Evolutionary conservation across 2,888 invertebrate genomes (phyloP), one percentile per base, ranked within the genome.

Genomic region (Seira musarum): DNA sequence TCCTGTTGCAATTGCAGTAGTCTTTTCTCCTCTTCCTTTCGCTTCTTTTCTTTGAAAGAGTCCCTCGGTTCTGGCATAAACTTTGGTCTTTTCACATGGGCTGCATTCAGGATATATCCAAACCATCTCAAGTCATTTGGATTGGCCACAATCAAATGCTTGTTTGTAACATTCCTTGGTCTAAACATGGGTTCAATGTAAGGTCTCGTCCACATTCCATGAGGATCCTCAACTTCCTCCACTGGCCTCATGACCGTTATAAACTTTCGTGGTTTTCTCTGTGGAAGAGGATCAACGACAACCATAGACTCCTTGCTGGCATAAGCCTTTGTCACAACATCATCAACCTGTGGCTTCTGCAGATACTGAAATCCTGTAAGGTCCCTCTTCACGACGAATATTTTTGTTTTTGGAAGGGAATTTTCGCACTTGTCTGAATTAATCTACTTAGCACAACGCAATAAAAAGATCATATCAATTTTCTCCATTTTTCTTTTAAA

Each of bases 151-250:
- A 66, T 53, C 21, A 85, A 65, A 24, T 84, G 71, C 53, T 85
- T 84, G 57, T 81, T 84, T 5, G 82, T 81, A 2, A 83, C 46
- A 24, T 40, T 19, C 15, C 68, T 22, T 13, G 84, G 84, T 75
- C 85, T 72, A 65, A 84, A 84, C 30, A 82, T 71, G n/a, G 85
- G 84, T 69, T 85, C 85, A 30, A 84, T 71, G 40, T 85, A 84
- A 1, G 60, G 49, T n/a, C 65, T 77, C 13, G 82, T 82, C 85
- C 85, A 85, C 49, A 80, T 68, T 53, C 84, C 85, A 71, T 82
- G 73, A 3, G 84, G 83, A 15, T 82, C 80, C 19, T 79, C 79
- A n/a, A 30, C 49, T 15, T 80, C 76, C 2, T 67, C 57, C 1
- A 85, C 77, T 13, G 83, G 83, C 69, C 82, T 74, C 83, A 84